Evolutionary conservation across 2,113 vertebrate species (phyloP).

Genomic region (Leucosticte australis): DNA sequence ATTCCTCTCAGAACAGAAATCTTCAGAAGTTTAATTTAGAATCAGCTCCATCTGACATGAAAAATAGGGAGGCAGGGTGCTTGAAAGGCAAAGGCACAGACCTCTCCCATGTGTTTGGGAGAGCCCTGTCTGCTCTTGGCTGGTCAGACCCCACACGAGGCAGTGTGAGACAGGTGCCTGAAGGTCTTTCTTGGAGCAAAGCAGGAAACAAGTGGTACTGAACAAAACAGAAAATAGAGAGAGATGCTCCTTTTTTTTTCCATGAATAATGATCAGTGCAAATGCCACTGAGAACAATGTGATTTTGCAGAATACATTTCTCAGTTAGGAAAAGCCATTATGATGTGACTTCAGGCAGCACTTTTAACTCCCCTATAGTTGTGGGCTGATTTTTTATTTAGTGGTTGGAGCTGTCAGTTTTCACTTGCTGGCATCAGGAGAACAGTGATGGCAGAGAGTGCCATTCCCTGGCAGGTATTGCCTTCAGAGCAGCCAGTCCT

Average conservation of each 20-base stretch:
- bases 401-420: background rate
- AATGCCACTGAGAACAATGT: background rate
- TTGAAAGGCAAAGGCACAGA: background rate
- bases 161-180: background rate
- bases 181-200: background rate
- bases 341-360: background rate
- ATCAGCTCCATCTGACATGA: background rate
- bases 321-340: background rate
- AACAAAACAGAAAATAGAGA: background rate
- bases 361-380: background rate
- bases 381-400: background rate
- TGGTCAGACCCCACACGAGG: background rate
- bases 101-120: background rate
- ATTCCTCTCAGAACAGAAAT: background rate
- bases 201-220: background rate
- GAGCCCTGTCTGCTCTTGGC: background rate
- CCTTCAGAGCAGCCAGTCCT: background rate
- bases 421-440: background rate
- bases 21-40: slow-evolving; percentile 1
- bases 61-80: background rate
- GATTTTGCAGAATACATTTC: background rate
- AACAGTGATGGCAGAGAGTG: background rate
- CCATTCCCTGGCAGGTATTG: background rate
- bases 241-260: background rate
- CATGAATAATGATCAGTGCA: background rate